phyloP scores from a whole-genome alignment of 2,888 invertebrate species.

The Sphecodes monilicornis region DNA sequence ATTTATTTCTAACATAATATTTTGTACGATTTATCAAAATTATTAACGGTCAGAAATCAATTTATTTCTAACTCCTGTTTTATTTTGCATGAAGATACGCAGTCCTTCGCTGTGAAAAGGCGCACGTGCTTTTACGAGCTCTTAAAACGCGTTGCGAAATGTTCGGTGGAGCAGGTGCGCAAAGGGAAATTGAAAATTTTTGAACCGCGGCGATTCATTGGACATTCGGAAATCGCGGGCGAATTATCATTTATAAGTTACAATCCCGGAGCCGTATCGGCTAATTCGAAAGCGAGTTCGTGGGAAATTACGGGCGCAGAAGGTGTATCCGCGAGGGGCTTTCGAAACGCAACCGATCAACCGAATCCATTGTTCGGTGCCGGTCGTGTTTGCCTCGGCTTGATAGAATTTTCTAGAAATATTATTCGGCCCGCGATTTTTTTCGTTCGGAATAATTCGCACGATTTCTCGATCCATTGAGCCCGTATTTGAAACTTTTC shows the following conservation, averaged over 20 bases:
- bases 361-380: conserved; percentile 32
- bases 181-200: background rate
- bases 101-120: no score
- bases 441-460: conserved; percentile 13
- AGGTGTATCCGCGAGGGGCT: conserved; percentile 10
- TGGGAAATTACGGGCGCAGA: conserved; percentile 45
- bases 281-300: conserved; percentile 44
- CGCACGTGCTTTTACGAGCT: no score
- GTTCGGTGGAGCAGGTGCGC: no score
- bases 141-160: no score
- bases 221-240: background rate
- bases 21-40: no score
- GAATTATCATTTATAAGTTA: conserved; percentile 22
- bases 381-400: background rate
- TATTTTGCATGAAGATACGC: no score
- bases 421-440: background rate
- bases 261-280: conserved; percentile 14
- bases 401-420: conserved; percentile 35
- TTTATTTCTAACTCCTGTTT: no score
- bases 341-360: conserved; percentile 30
- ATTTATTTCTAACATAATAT: no score
- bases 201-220: background rate
- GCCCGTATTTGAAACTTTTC: background rate
- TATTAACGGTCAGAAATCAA: no score
- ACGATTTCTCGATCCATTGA: conserved; percentile 23